Evolutionary conservation across 35 echinoderm and acorn worm genomes (phyloP).

Genomic region (Patiria miniata): DNA sequence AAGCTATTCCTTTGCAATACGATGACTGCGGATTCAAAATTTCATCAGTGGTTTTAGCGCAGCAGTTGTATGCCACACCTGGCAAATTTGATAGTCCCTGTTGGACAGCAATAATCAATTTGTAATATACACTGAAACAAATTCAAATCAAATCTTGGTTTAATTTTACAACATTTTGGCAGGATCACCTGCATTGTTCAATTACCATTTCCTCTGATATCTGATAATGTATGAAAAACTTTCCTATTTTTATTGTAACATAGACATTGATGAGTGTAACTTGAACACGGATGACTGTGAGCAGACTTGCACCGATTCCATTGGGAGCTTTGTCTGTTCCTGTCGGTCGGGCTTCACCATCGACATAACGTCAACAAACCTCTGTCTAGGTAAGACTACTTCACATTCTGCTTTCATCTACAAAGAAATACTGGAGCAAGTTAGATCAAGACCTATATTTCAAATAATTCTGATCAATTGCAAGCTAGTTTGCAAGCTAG

Average conservation of each 20-base stretch:
- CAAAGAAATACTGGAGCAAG: not conserved
- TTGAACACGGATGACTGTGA: conserved; percentile 54
- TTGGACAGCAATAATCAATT: no score
- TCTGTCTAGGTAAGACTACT: conserved; percentile 60
- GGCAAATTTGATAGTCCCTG: no score
- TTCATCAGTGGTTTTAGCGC: no score
- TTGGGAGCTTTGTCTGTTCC: conserved; percentile 65
- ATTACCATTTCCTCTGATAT: not conserved
- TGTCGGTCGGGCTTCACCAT: conserved; percentile 49
- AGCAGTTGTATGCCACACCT: no score
- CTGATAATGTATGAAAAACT: not conserved
- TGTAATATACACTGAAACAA: no score
- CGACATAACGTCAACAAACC: conserved; percentile 51
- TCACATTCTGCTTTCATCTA: not conserved
- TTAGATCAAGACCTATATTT: not conserved
- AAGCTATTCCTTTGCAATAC: no score
- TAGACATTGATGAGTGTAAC: conserved; percentile 79
- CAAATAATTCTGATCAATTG: no score
- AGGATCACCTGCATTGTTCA: not conserved
- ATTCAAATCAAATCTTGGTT: no score
- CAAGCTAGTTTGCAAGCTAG: no score
- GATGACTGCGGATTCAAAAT: no score
- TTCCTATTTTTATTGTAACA: not conserved
- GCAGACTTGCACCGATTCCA: conserved; percentile 52
- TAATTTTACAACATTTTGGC: no score